Evolutionary conservation across 2,113 vertebrate species (phyloP).

Genomic region (Halcyon malimbica): DNA sequence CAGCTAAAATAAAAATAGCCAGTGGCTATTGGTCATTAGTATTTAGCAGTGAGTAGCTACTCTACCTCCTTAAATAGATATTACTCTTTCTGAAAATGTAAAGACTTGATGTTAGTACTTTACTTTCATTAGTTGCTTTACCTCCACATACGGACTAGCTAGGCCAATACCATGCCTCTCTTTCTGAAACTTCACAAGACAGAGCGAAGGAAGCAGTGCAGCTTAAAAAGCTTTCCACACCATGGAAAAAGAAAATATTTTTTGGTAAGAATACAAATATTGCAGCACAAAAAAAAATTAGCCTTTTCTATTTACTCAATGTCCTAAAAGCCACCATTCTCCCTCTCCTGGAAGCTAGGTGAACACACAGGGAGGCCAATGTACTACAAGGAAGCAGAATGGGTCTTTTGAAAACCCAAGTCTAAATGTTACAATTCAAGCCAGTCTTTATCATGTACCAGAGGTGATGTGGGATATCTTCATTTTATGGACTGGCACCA

Average conservation of each 20-base stretch:
- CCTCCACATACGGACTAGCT: background rate
- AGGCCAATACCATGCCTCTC: background rate
- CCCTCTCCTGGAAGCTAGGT: background rate
- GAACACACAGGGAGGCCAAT: background rate
- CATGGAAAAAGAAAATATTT: background rate
- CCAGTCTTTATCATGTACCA: background rate
- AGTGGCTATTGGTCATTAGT: background rate
- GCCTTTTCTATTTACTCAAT: background rate
- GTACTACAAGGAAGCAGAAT: background rate
- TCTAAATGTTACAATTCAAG: background rate
- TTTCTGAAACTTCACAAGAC: background rate
- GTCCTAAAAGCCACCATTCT: background rate
- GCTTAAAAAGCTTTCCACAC: background rate
- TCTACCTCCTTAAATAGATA: background rate
- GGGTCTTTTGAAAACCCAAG: background rate
- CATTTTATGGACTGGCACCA: background rate
- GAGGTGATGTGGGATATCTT: accelerated
- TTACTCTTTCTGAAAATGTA: background rate
- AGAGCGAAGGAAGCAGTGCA: background rate
- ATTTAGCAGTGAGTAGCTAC: background rate
- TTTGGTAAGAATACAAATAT: background rate
- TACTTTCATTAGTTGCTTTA: background rate
- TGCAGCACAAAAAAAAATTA: background rate
- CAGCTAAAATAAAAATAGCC: background rate
- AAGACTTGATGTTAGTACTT: background rate